Conservation (phyloP, 2,113 vertebrate species). For the Trogon melanurus region DNA sequence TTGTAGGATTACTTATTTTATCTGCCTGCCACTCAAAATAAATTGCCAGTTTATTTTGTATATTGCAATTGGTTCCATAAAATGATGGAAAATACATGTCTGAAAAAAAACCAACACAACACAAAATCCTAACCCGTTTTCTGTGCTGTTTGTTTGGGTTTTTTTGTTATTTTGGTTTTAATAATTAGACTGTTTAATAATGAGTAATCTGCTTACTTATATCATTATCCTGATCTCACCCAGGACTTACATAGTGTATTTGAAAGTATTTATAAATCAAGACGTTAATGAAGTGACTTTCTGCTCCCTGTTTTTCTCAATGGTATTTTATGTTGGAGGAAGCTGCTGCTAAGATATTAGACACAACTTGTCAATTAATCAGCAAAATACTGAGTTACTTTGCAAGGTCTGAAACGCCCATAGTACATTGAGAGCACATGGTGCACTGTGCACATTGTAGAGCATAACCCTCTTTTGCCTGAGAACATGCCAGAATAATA, state of each 20-base stretch:
- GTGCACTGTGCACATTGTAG: background rate
- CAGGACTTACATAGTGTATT: background rate
- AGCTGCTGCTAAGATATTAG: background rate
- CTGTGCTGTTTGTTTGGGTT: too few relatives aligned
- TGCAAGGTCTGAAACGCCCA: background rate
- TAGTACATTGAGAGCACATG: rapidly evolving
- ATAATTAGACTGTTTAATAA: background rate
- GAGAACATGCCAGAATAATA: background rate
- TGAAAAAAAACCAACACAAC: background rate
- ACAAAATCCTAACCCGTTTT: background rate
- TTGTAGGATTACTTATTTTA: conserved; percentile 16
- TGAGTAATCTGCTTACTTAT: background rate
- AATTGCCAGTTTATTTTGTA: background rate
- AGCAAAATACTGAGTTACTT: background rate
- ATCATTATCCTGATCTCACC: background rate
- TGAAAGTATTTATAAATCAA: background rate
- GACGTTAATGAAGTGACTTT: background rate
- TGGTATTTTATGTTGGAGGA: background rate
- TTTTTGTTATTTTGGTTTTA: background rate
- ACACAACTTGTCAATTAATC: background rate
- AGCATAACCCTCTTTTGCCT: background rate
- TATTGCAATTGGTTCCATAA: background rate
- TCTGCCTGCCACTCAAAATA: background rate
- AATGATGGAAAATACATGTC: background rate
- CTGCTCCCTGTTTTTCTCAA: background rate